phyloP scores from a whole-genome alignment of 2,888 invertebrate genomes.

The Xestia sexstrigata region DNA sequence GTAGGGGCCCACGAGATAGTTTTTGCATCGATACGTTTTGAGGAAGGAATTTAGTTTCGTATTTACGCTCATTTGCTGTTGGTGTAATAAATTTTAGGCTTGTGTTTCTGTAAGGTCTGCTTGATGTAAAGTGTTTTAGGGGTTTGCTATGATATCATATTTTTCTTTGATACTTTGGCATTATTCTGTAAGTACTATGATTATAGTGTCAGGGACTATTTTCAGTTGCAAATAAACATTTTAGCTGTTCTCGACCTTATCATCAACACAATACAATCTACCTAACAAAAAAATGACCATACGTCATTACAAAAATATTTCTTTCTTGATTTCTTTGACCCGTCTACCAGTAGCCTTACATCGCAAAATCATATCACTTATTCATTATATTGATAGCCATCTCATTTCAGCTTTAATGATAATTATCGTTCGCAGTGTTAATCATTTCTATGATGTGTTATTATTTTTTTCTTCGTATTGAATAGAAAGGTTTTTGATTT shows the following conservation, averaged over 20 bases:
- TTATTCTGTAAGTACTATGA: too few relatives aligned
- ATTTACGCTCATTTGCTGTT: conserved; percentile 28
- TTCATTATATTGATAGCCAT: conserved; percentile 73
- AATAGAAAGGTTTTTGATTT: conserved; percentile 58
- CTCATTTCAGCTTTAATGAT: conserved; percentile 75
- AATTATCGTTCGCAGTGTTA: conserved; percentile 79
- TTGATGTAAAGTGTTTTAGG: background rate
- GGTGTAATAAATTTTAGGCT: conserved; percentile 7
- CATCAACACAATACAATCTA: background rate
- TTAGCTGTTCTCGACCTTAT: too few relatives aligned
- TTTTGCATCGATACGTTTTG: conserved; percentile 50
- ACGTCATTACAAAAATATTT: background rate
- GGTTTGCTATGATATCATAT: background rate
- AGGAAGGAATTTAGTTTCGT: conserved; percentile 24
- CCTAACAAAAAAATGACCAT: background rate
- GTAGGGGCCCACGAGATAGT: conserved; percentile 54
- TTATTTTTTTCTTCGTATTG: conserved; percentile 72
- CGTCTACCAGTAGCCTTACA: conserved; percentile 38
- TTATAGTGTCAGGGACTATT: too few relatives aligned
- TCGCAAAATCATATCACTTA: conserved; percentile 67
- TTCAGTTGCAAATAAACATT: background rate
- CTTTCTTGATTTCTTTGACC: background rate
- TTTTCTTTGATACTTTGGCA: too few relatives aligned
- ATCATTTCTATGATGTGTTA: conserved; percentile 76
- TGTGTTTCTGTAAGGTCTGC: background rate